Evolutionary conservation across 2,888 invertebrate genomes (phyloP).

Genomic region (Ganaspis brasiliensis): DNA sequence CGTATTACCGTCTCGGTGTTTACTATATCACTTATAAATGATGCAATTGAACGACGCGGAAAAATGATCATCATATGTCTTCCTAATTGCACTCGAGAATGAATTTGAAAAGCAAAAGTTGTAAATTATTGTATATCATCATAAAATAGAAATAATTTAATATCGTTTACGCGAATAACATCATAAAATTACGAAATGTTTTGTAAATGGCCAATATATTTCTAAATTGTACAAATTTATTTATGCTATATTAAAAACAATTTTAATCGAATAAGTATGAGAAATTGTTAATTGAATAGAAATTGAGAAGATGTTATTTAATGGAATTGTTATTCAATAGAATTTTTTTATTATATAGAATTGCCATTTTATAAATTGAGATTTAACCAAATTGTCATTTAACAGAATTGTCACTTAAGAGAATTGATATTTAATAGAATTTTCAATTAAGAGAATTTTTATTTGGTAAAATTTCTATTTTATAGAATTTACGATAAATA

Average conservation of each 20-base stretch:
- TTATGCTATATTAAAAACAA: background rate
- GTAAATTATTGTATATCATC: constrained; percentile 10
- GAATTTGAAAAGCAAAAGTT: background rate
- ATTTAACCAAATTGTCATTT: too few species aligned
- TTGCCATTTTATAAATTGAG: too few species aligned
- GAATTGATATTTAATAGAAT: too few species aligned
- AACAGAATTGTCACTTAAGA: too few species aligned
- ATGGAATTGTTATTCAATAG: too few species aligned
- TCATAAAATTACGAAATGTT: background rate
- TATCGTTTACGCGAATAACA: background rate
- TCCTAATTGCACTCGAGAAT: constrained; percentile 14
- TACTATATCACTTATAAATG: constrained; percentile 20
- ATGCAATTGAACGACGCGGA: constrained; percentile 6
- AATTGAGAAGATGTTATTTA: too few species aligned
- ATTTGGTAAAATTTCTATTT: too few species aligned
- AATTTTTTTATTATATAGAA: too few species aligned
- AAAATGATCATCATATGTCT: constrained; percentile 21
- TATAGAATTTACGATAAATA: too few species aligned
- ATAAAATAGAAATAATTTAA: constrained; percentile 9
- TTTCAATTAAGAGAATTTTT: too few species aligned
- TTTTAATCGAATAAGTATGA: background rate
- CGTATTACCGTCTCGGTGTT: background rate
- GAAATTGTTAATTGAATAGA: too few species aligned
- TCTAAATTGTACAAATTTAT: background rate
- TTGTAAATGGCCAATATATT: background rate